These are phyloP conservation scores for Vanacampus margaritifer DNA, from an alignment of 2,113 vertebrate species.

Conservation along the genomic window DNA sequence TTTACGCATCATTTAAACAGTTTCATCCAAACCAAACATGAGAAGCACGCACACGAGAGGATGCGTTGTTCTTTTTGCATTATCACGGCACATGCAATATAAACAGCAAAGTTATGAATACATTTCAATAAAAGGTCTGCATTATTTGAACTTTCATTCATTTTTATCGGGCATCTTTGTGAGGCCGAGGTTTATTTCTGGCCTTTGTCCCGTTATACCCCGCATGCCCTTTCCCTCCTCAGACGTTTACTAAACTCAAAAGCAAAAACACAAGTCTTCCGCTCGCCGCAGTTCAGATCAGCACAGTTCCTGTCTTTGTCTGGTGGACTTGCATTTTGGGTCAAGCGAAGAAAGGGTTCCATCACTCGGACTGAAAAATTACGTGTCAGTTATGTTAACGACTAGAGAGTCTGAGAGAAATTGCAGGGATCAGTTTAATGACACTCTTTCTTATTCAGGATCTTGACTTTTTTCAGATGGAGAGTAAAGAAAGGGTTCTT, in stretches of 20 bases:
- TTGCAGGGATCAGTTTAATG: neutral
- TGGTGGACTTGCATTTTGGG: slow-evolving; percentile 31
- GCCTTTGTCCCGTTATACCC: slow-evolving; percentile 37
- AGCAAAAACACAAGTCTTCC: slow-evolving; percentile 57
- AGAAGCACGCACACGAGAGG: neutral
- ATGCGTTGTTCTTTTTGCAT: neutral
- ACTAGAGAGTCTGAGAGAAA: neutral
- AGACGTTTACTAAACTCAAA: slow-evolving; percentile 38
- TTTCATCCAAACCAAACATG: slow-evolving; percentile 3
- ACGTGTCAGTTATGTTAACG: neutral
- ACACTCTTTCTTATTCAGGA: neutral
- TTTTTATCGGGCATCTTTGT: slow-evolving; percentile 34
- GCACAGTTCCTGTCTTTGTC: slow-evolving; percentile 64
- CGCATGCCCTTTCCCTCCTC: slow-evolving; percentile 52
- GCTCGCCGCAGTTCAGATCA: slow-evolving; percentile 43
- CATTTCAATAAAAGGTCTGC: slow-evolving; percentile 6
- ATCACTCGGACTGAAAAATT: neutral
- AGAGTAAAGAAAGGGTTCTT: slow-evolving; percentile 3
- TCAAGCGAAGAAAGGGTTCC: neutral
- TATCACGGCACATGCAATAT: slow-evolving; percentile 1
- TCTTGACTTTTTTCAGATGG: neutral
- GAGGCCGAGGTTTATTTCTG: slow-evolving; percentile 17
- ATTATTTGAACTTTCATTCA: slow-evolving; percentile 8
- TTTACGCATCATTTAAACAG: neutral
- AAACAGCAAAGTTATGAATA: slow-evolving; percentile 26